Conservation (phyloP, 2,888 invertebrate species). For the Tachystola acroxantha region DNA sequence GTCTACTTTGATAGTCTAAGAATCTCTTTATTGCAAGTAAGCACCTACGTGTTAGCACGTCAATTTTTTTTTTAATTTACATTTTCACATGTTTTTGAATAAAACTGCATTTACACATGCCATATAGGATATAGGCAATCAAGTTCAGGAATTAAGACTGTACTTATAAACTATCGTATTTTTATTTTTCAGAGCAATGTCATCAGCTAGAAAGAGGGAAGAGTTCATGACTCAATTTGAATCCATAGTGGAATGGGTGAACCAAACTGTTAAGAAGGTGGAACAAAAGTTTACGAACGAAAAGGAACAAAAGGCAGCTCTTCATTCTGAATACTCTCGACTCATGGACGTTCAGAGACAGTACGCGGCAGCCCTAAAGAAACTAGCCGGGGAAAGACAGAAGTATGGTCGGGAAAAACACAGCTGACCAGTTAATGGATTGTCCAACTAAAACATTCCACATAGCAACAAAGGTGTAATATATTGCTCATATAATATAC, state of each 20-base stretch:
- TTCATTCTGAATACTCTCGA: conserved; percentile 57
- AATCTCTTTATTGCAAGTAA: too few species aligned
- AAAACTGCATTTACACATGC: too few species aligned
- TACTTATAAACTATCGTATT: conserved; percentile 1
- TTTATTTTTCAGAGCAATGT: conserved; percentile 83
- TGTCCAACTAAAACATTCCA: too few species aligned
- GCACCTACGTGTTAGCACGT: too few species aligned
- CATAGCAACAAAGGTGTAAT: too few species aligned
- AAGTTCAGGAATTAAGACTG: too few species aligned
- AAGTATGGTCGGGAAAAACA: conserved; percentile 28
- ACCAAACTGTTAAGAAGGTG: conserved; percentile 89
- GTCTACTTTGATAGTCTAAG: too few species aligned
- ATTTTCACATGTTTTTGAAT: too few species aligned
- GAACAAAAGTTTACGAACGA: conserved; percentile 69
- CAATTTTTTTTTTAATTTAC: too few species aligned
- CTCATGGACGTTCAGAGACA: conserved; percentile 67
- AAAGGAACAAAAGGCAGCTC: conserved; percentile 49
- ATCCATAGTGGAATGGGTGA: conserved; percentile 92
- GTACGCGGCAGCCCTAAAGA: conserved; percentile 64
- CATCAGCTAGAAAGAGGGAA: conserved; percentile 86
- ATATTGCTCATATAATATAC: too few species aligned
- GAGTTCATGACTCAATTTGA: conserved; percentile 95
- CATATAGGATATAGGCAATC: too few species aligned
- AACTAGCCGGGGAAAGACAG: conserved; percentile 54
- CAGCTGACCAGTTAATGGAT: conserved; percentile 4